A percentile compares a stretch with the other conserved stretches of the same genome.
Conservation (phyloP, 2,888 invertebrate genomes). For the Luperina nickerlii region DNA sequence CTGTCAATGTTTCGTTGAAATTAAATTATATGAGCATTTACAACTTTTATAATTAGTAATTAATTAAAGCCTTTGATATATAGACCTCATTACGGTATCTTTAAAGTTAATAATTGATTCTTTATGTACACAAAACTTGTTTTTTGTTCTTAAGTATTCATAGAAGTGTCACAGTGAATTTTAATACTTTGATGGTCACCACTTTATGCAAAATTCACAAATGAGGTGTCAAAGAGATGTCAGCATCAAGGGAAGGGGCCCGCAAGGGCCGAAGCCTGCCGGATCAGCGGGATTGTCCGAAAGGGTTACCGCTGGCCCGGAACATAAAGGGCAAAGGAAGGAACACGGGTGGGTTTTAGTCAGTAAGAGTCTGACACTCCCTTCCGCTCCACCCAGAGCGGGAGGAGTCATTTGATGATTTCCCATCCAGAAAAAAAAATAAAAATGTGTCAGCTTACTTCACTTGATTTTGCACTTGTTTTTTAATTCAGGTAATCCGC, state of each 20-base stretch:
- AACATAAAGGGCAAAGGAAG: too few relatives aligned
- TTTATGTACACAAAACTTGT: constrained; percentile 29
- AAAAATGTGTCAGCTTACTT: background rate
- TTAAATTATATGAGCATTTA: background rate
- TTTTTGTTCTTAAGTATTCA: constrained; percentile 11
- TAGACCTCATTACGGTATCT: constrained; percentile 31
- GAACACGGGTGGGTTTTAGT: too few relatives aligned
- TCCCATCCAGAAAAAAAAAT: too few relatives aligned
- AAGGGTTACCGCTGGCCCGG: too few relatives aligned
- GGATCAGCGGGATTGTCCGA: too few relatives aligned
- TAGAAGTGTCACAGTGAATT: constrained; percentile 27
- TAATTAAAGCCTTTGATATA: constrained; percentile 7
- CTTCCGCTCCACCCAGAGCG: too few relatives aligned
- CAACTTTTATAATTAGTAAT: background rate
- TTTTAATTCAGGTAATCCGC: background rate
- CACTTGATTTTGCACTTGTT: constrained; percentile 1
- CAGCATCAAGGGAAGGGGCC: too few relatives aligned
- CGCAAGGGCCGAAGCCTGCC: too few relatives aligned
- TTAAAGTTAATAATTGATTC: constrained; percentile 43
- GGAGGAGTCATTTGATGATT: too few relatives aligned
- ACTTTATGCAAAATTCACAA: background rate
- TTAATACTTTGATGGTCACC: constrained; percentile 34
- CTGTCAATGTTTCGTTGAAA: background rate
- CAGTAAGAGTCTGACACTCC: too few relatives aligned
- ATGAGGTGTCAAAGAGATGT: too few relatives aligned